Conservation (phyloP, 2,113 vertebrate species). For the Benthochromis sp. region DNA sequence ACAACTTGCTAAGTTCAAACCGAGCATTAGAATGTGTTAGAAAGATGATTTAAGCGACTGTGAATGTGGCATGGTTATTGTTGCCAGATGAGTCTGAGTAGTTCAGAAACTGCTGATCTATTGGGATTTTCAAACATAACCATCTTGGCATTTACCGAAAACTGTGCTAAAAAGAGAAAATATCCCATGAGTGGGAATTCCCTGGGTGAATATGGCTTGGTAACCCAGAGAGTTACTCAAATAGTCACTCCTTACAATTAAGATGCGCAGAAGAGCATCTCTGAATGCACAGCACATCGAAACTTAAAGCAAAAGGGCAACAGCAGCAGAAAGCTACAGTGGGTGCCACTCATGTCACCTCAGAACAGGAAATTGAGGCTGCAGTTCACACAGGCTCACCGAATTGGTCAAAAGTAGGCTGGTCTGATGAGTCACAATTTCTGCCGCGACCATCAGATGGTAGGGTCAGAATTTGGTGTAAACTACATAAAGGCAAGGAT, state of each 20-base stretch:
- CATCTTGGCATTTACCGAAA: not conserved
- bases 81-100: not conserved
- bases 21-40: not conserved
- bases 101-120: not conserved
- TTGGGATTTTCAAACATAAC: not conserved
- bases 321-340: not conserved
- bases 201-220: not conserved
- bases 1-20: not conserved
- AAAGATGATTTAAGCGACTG: not conserved
- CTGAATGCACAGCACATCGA: not conserved
- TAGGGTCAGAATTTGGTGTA: not conserved
- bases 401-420: not conserved
- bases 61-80: not conserved
- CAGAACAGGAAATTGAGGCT: not conserved
- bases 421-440: not conserved
- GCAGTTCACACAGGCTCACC: not conserved
- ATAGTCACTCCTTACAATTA: not conserved
- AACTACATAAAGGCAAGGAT: not conserved
- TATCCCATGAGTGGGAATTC: not conserved
- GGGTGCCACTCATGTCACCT: not conserved
- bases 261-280: not conserved
- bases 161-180: not conserved
- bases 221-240: not conserved
- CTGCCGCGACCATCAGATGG: not conserved
- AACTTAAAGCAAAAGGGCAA: not conserved